Conservation (phyloP, 2,113 vertebrate genomes). For the Tychaedon coryphoeus region DNA sequence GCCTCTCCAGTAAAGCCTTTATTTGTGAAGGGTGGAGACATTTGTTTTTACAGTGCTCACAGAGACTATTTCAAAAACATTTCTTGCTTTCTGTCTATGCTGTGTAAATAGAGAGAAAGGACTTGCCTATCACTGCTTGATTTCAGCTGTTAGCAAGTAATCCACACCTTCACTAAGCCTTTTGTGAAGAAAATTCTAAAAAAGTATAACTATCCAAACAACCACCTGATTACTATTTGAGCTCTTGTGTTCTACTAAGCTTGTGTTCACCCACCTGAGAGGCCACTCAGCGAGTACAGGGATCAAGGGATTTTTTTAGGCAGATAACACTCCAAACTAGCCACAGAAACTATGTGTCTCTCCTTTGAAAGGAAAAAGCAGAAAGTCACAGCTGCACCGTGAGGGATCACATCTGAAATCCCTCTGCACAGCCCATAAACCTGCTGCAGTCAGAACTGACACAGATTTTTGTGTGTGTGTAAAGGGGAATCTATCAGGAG, state of each 20-base stretch:
- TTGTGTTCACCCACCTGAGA: background rate
- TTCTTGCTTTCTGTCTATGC: background rate
- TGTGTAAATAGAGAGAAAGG: constrained; percentile 15
- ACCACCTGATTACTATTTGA: background rate
- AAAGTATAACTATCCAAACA: constrained; percentile 38
- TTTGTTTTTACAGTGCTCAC: constrained; percentile 8
- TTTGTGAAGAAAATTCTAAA: constrained; percentile 37
- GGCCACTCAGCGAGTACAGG: background rate
- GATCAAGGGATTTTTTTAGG: background rate
- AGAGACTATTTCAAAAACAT: constrained; percentile 1
- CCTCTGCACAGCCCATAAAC: background rate
- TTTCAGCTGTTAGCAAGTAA: constrained; percentile 47
- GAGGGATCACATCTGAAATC: background rate
- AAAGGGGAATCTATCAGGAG: background rate
- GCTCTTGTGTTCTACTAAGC: background rate
- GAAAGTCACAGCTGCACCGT: background rate
- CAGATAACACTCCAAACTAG: background rate
- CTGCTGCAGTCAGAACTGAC: background rate
- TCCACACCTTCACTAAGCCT: constrained; percentile 34
- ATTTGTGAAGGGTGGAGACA: constrained; percentile 37
- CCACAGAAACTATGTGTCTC: background rate
- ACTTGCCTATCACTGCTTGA: background rate
- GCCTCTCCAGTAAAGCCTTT: constrained; percentile 1
- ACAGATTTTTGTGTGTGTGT: background rate
- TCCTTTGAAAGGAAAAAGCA: background rate